These are phyloP conservation scores for Dolichopus griseipennis DNA, from an alignment of 2,888 invertebrate species.

Conservation along the genomic window DNA sequence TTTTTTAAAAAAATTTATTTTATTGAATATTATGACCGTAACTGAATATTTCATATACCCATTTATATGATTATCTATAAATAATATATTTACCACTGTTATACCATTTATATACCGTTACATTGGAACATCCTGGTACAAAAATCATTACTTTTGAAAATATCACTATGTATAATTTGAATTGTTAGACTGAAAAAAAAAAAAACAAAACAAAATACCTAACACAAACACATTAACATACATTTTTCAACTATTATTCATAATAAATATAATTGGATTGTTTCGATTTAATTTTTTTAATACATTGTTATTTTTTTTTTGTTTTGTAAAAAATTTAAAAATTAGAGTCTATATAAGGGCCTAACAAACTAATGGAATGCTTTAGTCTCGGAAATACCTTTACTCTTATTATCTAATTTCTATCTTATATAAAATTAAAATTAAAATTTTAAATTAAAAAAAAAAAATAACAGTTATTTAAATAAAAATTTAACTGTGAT, in stretches of 20 bases:
- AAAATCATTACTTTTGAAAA: not conserved
- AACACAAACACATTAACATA: not conserved
- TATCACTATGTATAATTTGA: not conserved
- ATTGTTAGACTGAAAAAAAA: not conserved
- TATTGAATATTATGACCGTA: no score
- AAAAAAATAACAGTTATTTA: no score
- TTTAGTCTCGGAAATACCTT: slow-evolving; percentile 6
- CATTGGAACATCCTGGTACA: not conserved
- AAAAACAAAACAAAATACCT: no score
- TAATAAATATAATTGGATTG: not conserved
- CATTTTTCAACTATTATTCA: not conserved
- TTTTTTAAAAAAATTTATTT: no score
- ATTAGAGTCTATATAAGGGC: not conserved
- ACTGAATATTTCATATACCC: no score
- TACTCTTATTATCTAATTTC: not conserved
- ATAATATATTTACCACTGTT: not conserved
- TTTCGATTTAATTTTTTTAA: not conserved
- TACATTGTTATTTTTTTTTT: not conserved
- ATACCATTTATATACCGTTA: not conserved
- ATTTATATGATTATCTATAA: not conserved
- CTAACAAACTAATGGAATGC: not conserved
- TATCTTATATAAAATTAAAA: no score
- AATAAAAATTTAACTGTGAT: not conserved
- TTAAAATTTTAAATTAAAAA: no score
- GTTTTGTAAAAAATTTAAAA: not conserved